Evolutionary conservation across 2,113 vertebrate species (phyloP).

Genomic region (Podarcis muralis): DNA sequence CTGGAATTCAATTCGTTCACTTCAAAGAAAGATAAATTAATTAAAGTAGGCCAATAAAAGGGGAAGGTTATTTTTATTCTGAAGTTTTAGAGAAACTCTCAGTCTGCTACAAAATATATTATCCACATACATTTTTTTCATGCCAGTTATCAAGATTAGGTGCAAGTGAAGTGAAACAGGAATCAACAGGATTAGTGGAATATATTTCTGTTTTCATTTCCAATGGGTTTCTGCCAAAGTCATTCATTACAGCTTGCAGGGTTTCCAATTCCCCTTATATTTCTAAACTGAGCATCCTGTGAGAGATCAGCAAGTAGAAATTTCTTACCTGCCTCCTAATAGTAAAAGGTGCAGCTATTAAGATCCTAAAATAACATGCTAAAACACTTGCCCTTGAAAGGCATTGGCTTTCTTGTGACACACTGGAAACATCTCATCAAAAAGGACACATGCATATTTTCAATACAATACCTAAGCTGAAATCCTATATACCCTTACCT

Average conservation of each 20-base stretch:
- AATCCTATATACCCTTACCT: not conserved
- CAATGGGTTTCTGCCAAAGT: constrained; percentile 14
- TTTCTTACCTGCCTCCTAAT: not conserved
- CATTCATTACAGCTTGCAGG: constrained; percentile 24
- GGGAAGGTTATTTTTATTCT: not conserved
- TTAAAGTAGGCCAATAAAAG: not conserved
- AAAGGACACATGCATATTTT: not conserved
- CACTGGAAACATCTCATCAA: not conserved
- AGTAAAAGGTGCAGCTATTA: not conserved
- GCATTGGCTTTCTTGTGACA: not conserved
- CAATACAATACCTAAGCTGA: not conserved
- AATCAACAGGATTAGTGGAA: constrained; percentile 41
- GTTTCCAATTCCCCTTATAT: constrained; percentile 16
- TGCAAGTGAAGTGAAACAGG: constrained; percentile 1
- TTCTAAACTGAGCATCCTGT: not conserved
- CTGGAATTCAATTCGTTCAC: not conserved
- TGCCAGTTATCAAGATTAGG: constrained; percentile 16
- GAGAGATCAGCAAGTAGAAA: constrained; percentile 17
- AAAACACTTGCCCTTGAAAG: not conserved
- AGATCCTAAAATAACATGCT: not conserved
- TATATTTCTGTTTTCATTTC: constrained; percentile 41
- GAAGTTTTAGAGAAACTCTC: constrained; percentile 10
- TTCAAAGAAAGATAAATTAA: constrained; percentile 8
- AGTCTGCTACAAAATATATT: not conserved
- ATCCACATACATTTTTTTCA: constrained; percentile 36